Conservation (phyloP, 2,113 vertebrate species). For the Nesospiza acunhae region DNA sequence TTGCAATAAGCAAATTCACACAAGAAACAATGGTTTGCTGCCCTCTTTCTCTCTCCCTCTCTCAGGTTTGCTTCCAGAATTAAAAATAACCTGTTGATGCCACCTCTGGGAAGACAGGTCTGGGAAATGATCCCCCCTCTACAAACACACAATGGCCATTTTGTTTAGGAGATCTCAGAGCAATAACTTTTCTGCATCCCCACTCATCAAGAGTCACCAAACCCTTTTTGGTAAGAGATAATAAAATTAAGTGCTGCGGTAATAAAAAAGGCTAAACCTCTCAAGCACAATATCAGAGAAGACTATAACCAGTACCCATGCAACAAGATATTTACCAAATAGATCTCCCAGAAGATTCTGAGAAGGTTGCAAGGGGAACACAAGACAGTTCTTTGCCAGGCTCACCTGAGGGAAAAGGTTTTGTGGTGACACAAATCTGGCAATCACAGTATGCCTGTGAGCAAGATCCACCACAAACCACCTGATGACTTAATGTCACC, state of each 20-base stretch:
- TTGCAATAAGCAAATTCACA: not conserved
- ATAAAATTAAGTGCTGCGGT: not conserved
- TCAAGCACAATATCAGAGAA: not conserved
- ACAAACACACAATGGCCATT: not conserved
- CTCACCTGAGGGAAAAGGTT: not conserved
- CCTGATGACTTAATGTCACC: constrained; percentile 28
- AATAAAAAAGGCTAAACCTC: not conserved
- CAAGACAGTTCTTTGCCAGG: not conserved
- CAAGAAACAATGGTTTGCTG: not conserved
- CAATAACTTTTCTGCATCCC: not conserved
- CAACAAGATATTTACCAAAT: not conserved
- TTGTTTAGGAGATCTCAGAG: not conserved
- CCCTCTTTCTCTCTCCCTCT: not conserved
- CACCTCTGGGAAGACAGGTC: not conserved
- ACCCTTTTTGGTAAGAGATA: not conserved
- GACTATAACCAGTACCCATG: not conserved
- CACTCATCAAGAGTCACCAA: not conserved
- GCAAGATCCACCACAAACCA: constrained; percentile 25
- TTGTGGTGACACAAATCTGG: constrained; percentile 3
- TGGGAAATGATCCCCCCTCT: not conserved
- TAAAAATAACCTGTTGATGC: not conserved
- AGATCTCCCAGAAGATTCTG: not conserved
- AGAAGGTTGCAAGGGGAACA: not conserved
- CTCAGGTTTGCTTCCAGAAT: not conserved
- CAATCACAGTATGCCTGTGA: not conserved